These are phyloP conservation scores for Desoria tigrina DNA, from an alignment of 2,888 invertebrate genomes.

Conservation along the genomic window DNA sequence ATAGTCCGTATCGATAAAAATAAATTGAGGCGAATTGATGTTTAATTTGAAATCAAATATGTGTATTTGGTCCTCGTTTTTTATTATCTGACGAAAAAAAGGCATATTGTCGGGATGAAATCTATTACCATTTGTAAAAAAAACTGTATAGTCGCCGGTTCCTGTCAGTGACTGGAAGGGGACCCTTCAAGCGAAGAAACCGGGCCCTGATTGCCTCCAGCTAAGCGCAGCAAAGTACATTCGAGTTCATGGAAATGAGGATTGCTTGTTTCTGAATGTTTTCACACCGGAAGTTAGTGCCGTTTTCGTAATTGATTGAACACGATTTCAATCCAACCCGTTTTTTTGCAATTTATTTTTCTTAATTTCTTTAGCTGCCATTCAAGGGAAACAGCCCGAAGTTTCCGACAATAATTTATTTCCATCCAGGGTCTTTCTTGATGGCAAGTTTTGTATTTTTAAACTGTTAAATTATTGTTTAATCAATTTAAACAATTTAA, in stretches of 20 bases:
- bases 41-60: too few relatives aligned
- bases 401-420: slow-evolving; percentile 23
- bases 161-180: slow-evolving; percentile 39
- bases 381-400: not conserved
- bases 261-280: slow-evolving; percentile 41
- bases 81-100: too few relatives aligned
- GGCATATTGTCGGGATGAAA: too few relatives aligned
- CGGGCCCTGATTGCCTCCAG: slow-evolving; percentile 44
- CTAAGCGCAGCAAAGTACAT: slow-evolving; percentile 30
- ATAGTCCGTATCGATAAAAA: too few relatives aligned
- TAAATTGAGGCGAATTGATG: too few relatives aligned
- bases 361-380: slow-evolving; percentile 22
- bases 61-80: too few relatives aligned
- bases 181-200: slow-evolving; percentile 30
- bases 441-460: slow-evolving; percentile 12
- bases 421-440: slow-evolving; percentile 31
- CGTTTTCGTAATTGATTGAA: not conserved
- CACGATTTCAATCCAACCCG: not conserved
- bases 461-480: too few relatives aligned
- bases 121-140: too few relatives aligned
- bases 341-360: slow-evolving; percentile 3
- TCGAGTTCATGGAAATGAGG: slow-evolving; percentile 36
- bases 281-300: slow-evolving; percentile 34
- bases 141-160: slow-evolving; percentile 36
- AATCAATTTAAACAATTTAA: too few relatives aligned